A percentile compares a stretch with the other conserved stretches of the same genome.
phyloP scores from a whole-genome alignment of 2,797 vertebrate genomes.

The Acomys russatus region DNA sequence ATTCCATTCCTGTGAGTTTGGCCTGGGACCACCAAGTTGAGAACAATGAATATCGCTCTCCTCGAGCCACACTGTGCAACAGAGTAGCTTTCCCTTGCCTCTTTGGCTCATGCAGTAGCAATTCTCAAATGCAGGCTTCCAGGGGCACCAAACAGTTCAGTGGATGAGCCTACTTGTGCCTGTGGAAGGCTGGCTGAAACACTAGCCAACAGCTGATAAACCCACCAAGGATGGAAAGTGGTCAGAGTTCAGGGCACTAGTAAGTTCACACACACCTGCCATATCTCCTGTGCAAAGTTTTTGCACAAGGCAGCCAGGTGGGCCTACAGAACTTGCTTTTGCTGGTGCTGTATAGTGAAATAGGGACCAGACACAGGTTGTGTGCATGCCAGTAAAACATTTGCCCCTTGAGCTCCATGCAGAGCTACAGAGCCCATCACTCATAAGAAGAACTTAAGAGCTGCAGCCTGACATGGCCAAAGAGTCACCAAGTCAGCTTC shows the following conservation, averaged over 20 bases:
- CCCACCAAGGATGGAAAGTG: background rate
- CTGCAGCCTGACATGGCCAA: background rate
- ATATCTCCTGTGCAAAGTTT: rapidly evolving
- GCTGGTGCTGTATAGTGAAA: too few species aligned
- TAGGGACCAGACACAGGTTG: background rate
- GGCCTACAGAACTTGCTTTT: background rate
- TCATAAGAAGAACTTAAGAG: background rate
- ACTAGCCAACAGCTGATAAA: background rate
- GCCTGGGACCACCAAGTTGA: background rate
- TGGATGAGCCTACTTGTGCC: too few species aligned
- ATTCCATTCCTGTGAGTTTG: background rate
- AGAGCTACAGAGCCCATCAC: background rate
- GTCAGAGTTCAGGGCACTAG: rapidly evolving
- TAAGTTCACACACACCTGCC: background rate
- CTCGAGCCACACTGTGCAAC: background rate
- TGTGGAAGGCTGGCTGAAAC: background rate
- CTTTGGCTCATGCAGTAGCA: background rate
- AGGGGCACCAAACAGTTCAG: background rate
- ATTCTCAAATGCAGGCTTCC: background rate
- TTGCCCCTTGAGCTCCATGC: background rate
- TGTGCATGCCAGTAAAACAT: background rate
- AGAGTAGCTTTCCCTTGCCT: background rate
- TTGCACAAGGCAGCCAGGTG: rapidly evolving
- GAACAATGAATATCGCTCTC: background rate
- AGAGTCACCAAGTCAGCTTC: background rate